Conservation (phyloP, 2,797 vertebrate species). For the Melanotaenia nigrans region DNA sequence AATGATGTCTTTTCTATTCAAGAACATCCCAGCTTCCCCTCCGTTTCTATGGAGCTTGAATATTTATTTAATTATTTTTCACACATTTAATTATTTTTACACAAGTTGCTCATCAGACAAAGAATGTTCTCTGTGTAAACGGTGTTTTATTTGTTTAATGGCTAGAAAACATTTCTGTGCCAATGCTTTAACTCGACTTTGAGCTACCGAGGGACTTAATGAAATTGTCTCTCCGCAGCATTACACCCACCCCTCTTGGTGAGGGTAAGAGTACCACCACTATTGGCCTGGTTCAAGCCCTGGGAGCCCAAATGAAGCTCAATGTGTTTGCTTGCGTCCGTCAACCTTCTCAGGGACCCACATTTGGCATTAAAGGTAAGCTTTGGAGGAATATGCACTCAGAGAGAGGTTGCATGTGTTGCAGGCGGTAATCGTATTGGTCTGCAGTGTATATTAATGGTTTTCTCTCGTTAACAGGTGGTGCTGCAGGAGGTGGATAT, state of each 20-base stretch:
- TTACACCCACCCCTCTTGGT: slow-evolving; percentile 96
- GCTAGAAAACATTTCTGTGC: neutral
- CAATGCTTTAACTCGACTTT: neutral
- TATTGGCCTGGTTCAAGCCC: slow-evolving; percentile 92
- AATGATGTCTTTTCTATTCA: neutral
- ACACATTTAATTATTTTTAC: neutral
- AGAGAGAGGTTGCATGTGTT: neutral
- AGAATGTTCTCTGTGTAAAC: too few relatives aligned
- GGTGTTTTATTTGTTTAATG: neutral
- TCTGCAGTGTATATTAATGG: neutral
- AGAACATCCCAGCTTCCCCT: neutral
- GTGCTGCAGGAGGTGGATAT: slow-evolving; percentile 98
- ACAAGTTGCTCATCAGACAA: neutral
- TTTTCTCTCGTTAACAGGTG: slow-evolving; percentile 83
- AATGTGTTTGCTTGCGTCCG: slow-evolving; percentile 97
- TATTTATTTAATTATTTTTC: neutral
- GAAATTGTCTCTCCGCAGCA: slow-evolving; percentile 79
- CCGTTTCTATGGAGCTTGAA: neutral
- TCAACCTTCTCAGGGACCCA: slow-evolving; percentile 97
- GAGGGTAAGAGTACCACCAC: slow-evolving; percentile 99
- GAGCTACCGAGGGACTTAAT: neutral
- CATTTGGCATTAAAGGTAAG: slow-evolving; percentile 98
- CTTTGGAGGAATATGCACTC: neutral
- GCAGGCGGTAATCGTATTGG: neutral
- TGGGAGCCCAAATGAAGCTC: slow-evolving; percentile 92